These are phyloP conservation scores for Microtus richardsoni DNA, from an alignment of 2,113 vertebrate species.

Conservation along the genomic window DNA sequence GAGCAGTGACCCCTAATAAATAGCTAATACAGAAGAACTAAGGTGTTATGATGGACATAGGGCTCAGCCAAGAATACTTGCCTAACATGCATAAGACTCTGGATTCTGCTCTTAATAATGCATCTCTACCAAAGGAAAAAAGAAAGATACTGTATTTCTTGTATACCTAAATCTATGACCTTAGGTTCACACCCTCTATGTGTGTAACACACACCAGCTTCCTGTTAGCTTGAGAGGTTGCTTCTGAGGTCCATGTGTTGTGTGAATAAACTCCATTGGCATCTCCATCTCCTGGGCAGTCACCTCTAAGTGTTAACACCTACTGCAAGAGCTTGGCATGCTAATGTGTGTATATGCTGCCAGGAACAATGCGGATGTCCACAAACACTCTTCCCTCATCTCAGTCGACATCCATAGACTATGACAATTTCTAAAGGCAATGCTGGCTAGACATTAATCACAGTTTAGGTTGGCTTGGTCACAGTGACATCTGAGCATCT, in stretches of 20 bases:
- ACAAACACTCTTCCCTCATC: neutral
- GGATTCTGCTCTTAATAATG: no score
- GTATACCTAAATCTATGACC: neutral
- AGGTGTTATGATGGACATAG: no score
- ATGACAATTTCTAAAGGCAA: neutral
- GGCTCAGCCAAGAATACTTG: neutral
- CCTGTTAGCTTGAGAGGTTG: neutral
- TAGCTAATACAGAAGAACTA: neutral
- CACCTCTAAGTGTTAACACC: neutral
- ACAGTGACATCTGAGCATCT: conserved; percentile 61
- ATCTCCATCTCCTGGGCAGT: neutral
- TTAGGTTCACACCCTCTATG: neutral
- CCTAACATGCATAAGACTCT: neutral
- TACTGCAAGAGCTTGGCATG: neutral
- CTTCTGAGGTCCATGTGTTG: neutral
- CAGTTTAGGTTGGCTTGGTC: conserved; percentile 54
- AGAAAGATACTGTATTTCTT: neutral
- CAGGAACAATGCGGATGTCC: neutral
- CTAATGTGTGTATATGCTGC: neutral
- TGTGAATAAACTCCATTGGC: neutral
- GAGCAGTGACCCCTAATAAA: neutral
- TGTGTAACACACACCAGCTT: neutral
- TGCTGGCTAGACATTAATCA: conserved; percentile 55
- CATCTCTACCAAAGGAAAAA: neutral
- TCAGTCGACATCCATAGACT: neutral